phyloP scores from a whole-genome alignment of 2,113 vertebrate species.

The Coryphaenoides rupestris region DNA sequence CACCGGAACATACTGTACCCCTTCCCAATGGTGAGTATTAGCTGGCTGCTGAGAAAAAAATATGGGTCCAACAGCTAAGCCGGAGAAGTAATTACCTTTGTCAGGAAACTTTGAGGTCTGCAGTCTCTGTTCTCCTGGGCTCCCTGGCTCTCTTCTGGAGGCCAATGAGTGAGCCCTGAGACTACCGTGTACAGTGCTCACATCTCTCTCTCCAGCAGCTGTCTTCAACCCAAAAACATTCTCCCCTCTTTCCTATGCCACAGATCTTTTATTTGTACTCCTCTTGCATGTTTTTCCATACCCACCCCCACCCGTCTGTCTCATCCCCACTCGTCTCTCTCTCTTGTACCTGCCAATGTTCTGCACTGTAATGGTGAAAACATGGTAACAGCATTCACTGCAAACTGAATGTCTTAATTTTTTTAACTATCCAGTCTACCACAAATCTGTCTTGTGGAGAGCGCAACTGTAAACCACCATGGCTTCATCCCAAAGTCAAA shows the following conservation, averaged over 20 bases:
- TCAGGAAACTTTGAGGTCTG: slow-evolving; percentile 40
- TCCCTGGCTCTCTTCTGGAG: neutral
- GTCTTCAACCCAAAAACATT: too few species aligned
- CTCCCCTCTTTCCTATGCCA: too few species aligned
- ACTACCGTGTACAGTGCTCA: too few species aligned
- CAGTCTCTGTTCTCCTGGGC: slow-evolving; percentile 8
- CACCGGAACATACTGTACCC: slow-evolving; percentile 25
- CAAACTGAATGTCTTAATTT: too few species aligned
- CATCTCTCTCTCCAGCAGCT: too few species aligned
- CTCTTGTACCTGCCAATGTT: neutral
- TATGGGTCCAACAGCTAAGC: slow-evolving; percentile 40
- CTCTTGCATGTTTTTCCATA: neutral
- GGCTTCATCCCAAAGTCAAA: neutral
- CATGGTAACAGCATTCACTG: too few species aligned
- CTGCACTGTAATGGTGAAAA: too few species aligned
- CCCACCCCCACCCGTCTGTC: neutral
- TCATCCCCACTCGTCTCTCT: slow-evolving; percentile 12
- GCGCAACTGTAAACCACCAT: neutral
- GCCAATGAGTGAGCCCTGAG: neutral
- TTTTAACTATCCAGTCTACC: too few species aligned
- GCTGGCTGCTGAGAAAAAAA: too few species aligned
- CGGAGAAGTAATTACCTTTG: slow-evolving; percentile 51
- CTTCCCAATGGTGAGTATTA: slow-evolving; percentile 32
- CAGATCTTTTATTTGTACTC: too few species aligned
- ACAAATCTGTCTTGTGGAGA: too few species aligned